Percentiles rank a stretch among this genome's conserved stretches.
Evolutionary conservation across 2,113 vertebrate genomes (phyloP).

Genomic region (Saccopteryx leptura): DNA sequence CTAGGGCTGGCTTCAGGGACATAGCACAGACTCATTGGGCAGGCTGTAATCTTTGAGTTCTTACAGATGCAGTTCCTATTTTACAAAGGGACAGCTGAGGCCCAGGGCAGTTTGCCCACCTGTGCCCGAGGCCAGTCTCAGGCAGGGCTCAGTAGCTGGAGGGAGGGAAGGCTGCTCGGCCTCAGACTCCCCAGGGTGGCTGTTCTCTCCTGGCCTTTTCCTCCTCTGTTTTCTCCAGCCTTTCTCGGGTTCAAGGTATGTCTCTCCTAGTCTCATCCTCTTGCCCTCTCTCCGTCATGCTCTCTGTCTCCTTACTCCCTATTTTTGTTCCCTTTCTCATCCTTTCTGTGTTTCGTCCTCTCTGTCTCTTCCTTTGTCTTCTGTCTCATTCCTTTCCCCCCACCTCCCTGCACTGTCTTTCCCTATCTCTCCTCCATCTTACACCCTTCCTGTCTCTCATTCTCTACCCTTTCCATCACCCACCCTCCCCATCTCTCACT

Average conservation of each 20-base stretch:
- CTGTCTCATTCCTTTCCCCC: neutral
- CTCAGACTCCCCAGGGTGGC: too few species aligned
- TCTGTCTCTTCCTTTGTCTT: neutral
- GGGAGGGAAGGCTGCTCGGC: too few species aligned
- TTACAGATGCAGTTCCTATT: neutral
- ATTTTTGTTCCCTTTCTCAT: neutral
- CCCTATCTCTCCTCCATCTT: neutral
- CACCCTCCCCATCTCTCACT: neutral
- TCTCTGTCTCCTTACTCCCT: neutral
- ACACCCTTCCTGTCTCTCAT: neutral
- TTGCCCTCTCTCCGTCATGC: too few species aligned
- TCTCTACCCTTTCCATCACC: neutral
- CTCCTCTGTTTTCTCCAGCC: neutral
- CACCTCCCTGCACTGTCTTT: neutral
- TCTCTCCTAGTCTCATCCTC: neutral
- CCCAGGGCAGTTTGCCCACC: accelerated
- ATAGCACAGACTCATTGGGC: accelerated
- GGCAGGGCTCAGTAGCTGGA: too few species aligned
- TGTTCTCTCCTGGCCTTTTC: neutral
- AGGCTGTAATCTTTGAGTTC: neutral
- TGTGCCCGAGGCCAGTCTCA: neutral
- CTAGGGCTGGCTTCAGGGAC: neutral
- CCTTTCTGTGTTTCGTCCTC: neutral
- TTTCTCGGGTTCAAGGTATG: neutral
- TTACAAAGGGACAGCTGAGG: neutral